phyloP scores from a whole-genome alignment of 2,113 vertebrate genomes.

The Notiomystis cincta region DNA sequence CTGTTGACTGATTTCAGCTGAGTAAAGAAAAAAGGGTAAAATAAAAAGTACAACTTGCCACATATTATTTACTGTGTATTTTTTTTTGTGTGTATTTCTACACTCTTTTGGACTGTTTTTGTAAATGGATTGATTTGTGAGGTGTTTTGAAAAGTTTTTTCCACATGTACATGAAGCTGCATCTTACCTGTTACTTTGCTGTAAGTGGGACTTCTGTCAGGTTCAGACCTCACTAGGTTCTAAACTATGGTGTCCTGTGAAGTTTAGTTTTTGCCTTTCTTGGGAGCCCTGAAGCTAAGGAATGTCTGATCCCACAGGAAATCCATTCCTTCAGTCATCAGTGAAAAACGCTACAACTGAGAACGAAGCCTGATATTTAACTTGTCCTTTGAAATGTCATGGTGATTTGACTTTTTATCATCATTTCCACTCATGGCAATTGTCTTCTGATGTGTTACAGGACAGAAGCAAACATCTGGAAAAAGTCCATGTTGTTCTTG shows the following conservation, averaged over 20 bases:
- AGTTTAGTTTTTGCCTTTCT: not conserved
- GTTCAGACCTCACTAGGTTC: not conserved
- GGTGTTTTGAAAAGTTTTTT: not conserved
- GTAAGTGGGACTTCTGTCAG: not conserved
- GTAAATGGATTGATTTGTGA: not conserved
- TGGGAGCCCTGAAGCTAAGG: not conserved
- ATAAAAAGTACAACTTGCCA: not conserved
- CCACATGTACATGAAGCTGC: fast-evolving
- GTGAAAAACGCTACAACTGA: not conserved
- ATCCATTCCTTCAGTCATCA: not conserved
- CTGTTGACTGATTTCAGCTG: not conserved
- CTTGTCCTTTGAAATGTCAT: not conserved
- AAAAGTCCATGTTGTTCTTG: conserved; percentile 85
- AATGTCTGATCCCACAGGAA: not conserved
- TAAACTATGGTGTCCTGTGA: fast-evolving
- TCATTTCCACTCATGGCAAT: not conserved
- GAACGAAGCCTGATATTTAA: not conserved
- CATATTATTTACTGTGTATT: not conserved
- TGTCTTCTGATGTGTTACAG: conserved; percentile 73
- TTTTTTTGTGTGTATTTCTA: not conserved
- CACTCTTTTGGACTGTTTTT: not conserved
- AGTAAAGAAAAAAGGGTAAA: not conserved
- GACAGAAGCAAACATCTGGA: conserved; percentile 69
- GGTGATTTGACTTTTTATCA: not conserved
- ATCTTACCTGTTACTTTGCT: not conserved